phyloP scores from a whole-genome alignment of 2,888 invertebrate genomes.

The Diloba caeruleocephala region DNA sequence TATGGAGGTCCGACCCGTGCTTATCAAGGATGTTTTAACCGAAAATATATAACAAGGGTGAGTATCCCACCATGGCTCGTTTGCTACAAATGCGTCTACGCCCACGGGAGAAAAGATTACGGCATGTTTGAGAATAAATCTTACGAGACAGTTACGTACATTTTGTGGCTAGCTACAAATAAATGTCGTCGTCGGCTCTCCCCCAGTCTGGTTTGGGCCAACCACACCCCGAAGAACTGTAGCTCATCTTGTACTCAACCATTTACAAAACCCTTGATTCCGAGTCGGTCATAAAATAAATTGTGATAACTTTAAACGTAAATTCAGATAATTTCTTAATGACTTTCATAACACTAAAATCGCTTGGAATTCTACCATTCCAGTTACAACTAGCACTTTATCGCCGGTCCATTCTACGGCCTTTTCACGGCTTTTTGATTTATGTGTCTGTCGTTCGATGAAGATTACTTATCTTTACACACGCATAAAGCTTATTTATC shows the following conservation, averaged over 20 bases:
- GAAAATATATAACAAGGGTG: constrained; percentile 82
- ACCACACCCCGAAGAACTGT: constrained; percentile 63
- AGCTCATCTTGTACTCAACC: constrained; percentile 58
- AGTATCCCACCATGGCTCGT: constrained; percentile 66
- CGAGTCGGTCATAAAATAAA: constrained; percentile 24
- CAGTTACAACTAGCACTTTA: constrained; percentile 59
- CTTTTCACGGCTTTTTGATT: constrained; percentile 84
- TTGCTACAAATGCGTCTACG: constrained; percentile 83
- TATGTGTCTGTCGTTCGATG: constrained; percentile 77
- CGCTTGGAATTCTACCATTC: constrained; percentile 35
- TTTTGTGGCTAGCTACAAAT: constrained; percentile 82
- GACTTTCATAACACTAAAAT: constrained; percentile 42
- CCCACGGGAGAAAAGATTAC: constrained; percentile 85
- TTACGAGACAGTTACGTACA: constrained; percentile 81
- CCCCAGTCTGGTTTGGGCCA: constrained; percentile 66
- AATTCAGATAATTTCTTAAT: constrained; percentile 35
- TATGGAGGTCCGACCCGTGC: constrained; percentile 79
- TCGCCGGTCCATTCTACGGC: constrained; percentile 60
- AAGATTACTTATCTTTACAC: constrained; percentile 78
- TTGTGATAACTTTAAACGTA: constrained; percentile 31
- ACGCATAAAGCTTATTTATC: constrained; percentile 77
- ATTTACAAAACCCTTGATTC: constrained; percentile 52
- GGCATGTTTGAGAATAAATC: constrained; percentile 84
- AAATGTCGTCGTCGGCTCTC: constrained; percentile 73
- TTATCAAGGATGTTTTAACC: constrained; percentile 84